Evolutionary conservation across 1,140 invertebrate genomes (phyloP), one percentile per base, ranked within the genome.

Genomic region (Xylocopa sonorina): DNA sequence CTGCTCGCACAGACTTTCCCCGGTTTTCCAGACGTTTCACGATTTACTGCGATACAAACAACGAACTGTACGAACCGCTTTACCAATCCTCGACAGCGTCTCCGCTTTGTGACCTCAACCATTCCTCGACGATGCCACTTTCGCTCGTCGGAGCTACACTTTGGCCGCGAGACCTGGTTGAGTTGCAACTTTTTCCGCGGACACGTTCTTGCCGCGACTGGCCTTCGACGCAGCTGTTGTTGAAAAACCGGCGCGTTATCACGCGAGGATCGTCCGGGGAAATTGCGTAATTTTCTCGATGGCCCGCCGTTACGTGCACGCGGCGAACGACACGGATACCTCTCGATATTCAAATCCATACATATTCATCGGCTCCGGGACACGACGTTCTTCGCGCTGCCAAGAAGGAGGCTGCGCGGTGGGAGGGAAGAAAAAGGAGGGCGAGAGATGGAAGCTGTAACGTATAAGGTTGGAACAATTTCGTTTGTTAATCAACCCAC

Each of bases 281-380:
- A 62, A 74, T 63, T 74, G 50, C 62, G 73, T 67, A 75, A 75
- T 75, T 66, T 55, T 67, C 50, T 55, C 32, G 10, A 55, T 43
- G 7, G 62, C 34, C 21, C 1, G 24, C 6, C 51, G 51, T 41
- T 69, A 55, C 34, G 50, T 6, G 16, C 51, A 32, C 24, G 4
- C 16, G 18, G 51, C 27, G 7, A 6, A 38, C 14, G 29, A 38
- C 38, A 21, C 32, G 21, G 27, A 27, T 38, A 27, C 21, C 43
- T 21, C 27, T 57, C 55, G 29, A 53, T 53, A 63, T 63, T 74
- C 46, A 9, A 7, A 72, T 58, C 41, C 50, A 72, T 53, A 53
- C 58, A 21, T 63, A 63, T 67, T 66, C 51, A 48, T 57, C 50
- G 48, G 1, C 24, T n/a, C n/a, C n/a, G 21, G 27, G 3, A 3